A percentile compares a stretch with the other conserved stretches of the same genome.
These are phyloP conservation scores for Tortricodes alternella DNA, from an alignment of 2,888 invertebrate genomes.

Conservation along the genomic window DNA sequence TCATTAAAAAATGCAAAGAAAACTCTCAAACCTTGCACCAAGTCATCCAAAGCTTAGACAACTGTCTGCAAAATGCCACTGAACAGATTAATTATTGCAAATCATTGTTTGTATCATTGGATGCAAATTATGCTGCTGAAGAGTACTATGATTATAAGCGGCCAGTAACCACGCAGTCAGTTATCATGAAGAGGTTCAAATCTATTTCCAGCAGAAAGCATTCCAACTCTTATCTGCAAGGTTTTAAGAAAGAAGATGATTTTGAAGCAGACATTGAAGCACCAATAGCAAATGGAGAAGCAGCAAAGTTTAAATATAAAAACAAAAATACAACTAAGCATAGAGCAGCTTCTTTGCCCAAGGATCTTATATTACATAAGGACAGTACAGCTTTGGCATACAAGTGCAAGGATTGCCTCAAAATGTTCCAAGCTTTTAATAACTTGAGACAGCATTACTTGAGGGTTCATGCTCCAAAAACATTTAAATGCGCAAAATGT, in stretches of 20 bases:
- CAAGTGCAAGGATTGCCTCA: conserved; percentile 44
- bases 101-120: conserved; percentile 14
- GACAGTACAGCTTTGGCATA: conserved; percentile 11
- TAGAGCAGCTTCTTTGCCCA: conserved; percentile 6
- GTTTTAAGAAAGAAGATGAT: conserved; percentile 7
- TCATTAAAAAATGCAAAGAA: conserved; percentile 40
- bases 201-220: neutral
- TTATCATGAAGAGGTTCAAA: conserved; percentile 12
- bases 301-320: neutral
- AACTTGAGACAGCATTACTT: conserved; percentile 43
- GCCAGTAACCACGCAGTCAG: neutral
- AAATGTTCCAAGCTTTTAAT: conserved; percentile 34
- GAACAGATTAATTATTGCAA: conserved; percentile 22
- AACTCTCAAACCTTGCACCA: conserved; percentile 34
- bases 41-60: conserved; percentile 31
- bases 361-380: conserved; percentile 19
- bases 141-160: conserved; percentile 18
- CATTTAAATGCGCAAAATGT: conserved; percentile 43
- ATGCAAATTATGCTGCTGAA: neutral
- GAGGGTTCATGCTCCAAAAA: conserved; percentile 47
- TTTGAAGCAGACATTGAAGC: conserved; percentile 10
- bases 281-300: neutral
- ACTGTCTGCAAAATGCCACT: conserved; percentile 33
- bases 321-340: neutral
- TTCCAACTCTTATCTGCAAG: conserved; percentile 1